phyloP scores from a whole-genome alignment of 1,140 invertebrate species.

The Drosophila oshimai region DNA sequence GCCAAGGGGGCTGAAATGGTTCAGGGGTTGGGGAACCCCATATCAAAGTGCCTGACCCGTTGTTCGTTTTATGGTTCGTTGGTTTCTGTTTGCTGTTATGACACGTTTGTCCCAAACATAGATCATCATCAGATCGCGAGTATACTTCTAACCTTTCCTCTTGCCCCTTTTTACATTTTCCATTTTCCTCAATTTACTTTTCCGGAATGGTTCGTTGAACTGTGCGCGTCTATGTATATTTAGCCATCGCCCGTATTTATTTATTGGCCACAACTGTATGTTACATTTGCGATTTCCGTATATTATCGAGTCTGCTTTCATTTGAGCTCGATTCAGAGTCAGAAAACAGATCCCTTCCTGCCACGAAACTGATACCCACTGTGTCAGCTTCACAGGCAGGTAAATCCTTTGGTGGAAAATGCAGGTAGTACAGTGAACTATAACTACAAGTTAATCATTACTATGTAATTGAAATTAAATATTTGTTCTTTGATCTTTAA shows the following conservation, averaged over 20 bases:
- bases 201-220: slow-evolving; percentile 40
- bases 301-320: slow-evolving; percentile 17
- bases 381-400: neutral
- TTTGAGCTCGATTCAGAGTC: slow-evolving; percentile 18
- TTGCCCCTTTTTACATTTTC: neutral
- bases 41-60: slow-evolving; percentile 58
- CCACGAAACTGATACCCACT: slow-evolving; percentile 12
- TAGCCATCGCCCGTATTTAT: neutral
- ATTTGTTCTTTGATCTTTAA: too few species aligned
- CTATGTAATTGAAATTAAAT: too few species aligned
- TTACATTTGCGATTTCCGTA: slow-evolving; percentile 29
- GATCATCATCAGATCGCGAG: slow-evolving; percentile 39
- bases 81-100: slow-evolving; percentile 60
- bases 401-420: neutral
- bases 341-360: neutral
- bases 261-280: slow-evolving; percentile 10
- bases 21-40: slow-evolving; percentile 12
- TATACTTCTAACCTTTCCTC: neutral
- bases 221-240: slow-evolving; percentile 1
- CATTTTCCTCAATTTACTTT: neutral
- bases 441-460: neutral
- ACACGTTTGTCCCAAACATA: slow-evolving; percentile 54
- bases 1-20: neutral
- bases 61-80: slow-evolving; percentile 70
- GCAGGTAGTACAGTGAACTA: neutral